Base-by-base conservation (phyloP, 2,888 invertebrate species). In the Teleogryllus oceanicus region DNA sequence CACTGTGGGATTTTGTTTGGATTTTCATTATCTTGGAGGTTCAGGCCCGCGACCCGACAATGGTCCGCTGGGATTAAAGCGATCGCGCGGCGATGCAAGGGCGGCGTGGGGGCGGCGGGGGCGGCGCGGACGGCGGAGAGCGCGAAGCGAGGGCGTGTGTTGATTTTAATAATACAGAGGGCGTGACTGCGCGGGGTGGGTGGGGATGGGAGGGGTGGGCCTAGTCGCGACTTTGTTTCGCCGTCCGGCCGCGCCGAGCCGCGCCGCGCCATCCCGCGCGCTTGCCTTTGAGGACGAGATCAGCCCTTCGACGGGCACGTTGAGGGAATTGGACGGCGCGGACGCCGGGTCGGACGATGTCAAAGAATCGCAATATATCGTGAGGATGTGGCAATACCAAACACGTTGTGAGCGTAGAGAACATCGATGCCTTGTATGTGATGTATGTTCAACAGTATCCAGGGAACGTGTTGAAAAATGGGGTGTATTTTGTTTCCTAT, bases 11-110 rank as follows among this genome's bases (percentile, higher is more conserved):
- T 62, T 62, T 62, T 62, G 62, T 62, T 62, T 62, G 62, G 62
- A 62, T 62, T 62, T 62, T 62, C 62, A 62, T 62, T 62, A 62
- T 62, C 62, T 62, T 62, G 62, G 62, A 62, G 62, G 62, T 62
- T 62, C 62, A 62, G 62, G 62, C 62, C 11, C 62, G n/a, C 62
- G 62, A 62, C 62, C 62, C 62, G 62, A 62, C 62, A 62, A 62
- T 18, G 62, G 62, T n/a, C 13, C 13, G 62, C 16, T 0, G 13
- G 62, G 16, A 16, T 62, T 62, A 62, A 62, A 13, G n/a, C 62
- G 16, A 62, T 62, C n/a, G 62, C 62, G 5, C 3, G 13, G 62
- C 62, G 13, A 62, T 62, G 16, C 62, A 2, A 2, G 12, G 24
- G 24, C 24, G 24, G 24, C 24, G 24, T 1, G 21, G 21, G 21